Conservation (phyloP, 2,797 vertebrate species). For the Rhinophrynus dorsalis region DNA sequence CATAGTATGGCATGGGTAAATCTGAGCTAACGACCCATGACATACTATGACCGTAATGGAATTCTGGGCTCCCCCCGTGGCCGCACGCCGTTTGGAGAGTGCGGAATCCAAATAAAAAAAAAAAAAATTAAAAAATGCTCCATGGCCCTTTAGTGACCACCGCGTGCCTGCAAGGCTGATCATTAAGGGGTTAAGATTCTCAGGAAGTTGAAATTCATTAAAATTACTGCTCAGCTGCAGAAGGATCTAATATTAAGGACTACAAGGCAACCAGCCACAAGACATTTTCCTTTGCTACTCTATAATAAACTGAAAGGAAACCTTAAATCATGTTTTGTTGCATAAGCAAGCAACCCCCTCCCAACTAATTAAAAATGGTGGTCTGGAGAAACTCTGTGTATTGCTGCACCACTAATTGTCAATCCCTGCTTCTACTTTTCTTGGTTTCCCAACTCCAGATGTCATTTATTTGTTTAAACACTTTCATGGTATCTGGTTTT, state of each 20-base stretch:
- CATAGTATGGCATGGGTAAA: no score
- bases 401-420: background rate
- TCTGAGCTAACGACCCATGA: no score
- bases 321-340: slow-evolving; percentile 6
- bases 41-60: no score
- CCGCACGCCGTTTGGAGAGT: no score
- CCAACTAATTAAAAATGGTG: slow-evolving; percentile 9
- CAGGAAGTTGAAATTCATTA: background rate
- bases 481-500: background rate
- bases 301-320: slow-evolving; percentile 2
- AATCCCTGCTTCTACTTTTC: background rate
- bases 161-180: no score
- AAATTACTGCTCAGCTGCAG: background rate
- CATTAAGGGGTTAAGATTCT: no score
- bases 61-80: no score
- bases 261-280: background rate
- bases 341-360: background rate
- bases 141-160: no score
- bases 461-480: background rate
- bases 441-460: background rate
- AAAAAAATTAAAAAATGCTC: background rate
- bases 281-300: background rate
- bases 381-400: background rate
- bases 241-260: background rate
- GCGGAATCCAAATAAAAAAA: no score